Base-by-base conservation (phyloP, 2,888 invertebrate species). In the Hirudinaria manillensis region DNA sequence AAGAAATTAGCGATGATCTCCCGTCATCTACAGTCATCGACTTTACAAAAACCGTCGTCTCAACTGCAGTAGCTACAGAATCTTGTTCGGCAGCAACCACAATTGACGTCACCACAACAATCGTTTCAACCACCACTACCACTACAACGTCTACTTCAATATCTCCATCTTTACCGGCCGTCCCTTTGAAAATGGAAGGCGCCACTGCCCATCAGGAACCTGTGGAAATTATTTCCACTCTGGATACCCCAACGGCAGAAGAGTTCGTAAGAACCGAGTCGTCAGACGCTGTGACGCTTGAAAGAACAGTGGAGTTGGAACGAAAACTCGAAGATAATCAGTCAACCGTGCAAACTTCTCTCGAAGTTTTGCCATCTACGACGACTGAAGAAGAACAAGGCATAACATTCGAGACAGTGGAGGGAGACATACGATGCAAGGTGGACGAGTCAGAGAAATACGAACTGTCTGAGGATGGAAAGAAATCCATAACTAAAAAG, bases 371-470 rank as follows among this genome's bases (percentile, higher is more conserved):
- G 6, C 32, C 29, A n/a, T n/a, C 36, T 32, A n/a, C 68, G 6
- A 24, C 10, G 13, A 66, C 10, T 34, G 27, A 66, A 36, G 45
- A 45, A 16, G 45, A 51, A 70, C 4, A 61, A 16, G 68, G 65
- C 27, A 36, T 75, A 0, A 68, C 45, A 7, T 45, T 38, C 10
- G 70, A 76, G 53, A 55, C 55, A 32, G 51, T 75, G 7, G 76
- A 76, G n/a, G 74, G 76, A 45, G 71, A 71, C 10, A 72, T 72
- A 13, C 34, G 75, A 34, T 65, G 70, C 70, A 76, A 55, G n/a
- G 61, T 68, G 3, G 75, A 77, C 38, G 68, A 72, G 27, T 56
- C 71, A 29, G 71, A 71, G 7, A 38, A 27, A 45, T 66, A 38
- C 27, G 66, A 65, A n/a, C 0, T 75, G 19, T 53, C 75, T 1